Evolutionary conservation across 2,888 invertebrate species (phyloP), one percentile per base, ranked within the genome.

Genomic region (Yponomeuta cagnagella): DNA sequence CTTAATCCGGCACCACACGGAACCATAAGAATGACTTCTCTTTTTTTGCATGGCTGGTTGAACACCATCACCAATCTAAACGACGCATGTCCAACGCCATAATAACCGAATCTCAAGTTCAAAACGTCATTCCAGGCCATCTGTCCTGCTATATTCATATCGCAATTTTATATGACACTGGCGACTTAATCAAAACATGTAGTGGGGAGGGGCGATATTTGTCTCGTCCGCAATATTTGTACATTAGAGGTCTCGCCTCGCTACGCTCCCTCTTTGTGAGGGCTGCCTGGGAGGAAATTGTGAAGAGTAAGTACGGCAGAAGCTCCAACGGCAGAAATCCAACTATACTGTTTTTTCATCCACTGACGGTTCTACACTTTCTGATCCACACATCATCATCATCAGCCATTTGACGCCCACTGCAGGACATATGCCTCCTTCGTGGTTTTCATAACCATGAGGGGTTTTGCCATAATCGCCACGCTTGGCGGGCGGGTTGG

Each of bases 161-260:
- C 80, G 79, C 78, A 63, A 67, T 72, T 63, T 68, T 30, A 63
- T 69, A 67, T 30, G 70, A 70, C 70, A 68, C 74, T 75, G 76
- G 84, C 77, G 85, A 89, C 88, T 87, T 87, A 90, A 92, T 91
- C 89, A 91, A 90, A 89, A 82, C 79, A 84, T 80, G 82, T 86
- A 85, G 86, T 89, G 80, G 76, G 76, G 74, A 76, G 81, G 83
- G 80, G 78, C 84, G 86, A 87, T 91, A 90, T 91, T 91, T 90
- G 91, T 92, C 89, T 85, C 87, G 84, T 84, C 90, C 92, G 90
- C 92, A 92, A 92, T 92, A 90, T 92, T 92, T 91, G 91, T 90
- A 89, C 90, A 91, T 91, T 91, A 91, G 90, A 91, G 92, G 92
- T 91, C 90, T 89, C 87, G 90, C 81, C 82, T 87, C 85, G 85